A percentile compares a stretch with the other conserved stretches of the same genome.
phyloP scores from a whole-genome alignment of 2,797 vertebrate genomes.

The Jordanella pulchra region DNA sequence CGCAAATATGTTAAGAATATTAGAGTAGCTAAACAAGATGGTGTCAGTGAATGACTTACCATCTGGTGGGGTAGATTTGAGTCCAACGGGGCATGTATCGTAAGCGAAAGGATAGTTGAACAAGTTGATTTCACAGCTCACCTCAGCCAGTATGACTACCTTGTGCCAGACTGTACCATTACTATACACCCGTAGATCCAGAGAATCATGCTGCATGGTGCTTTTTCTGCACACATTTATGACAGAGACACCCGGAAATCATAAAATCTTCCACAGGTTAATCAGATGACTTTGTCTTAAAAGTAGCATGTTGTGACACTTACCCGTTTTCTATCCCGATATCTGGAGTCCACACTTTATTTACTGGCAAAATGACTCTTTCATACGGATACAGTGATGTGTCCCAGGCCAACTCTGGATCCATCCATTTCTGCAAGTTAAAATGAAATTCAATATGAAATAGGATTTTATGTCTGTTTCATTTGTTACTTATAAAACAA shows the following conservation, averaged over 20 bases:
- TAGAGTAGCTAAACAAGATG: background rate
- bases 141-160: constrained; percentile 54
- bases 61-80: constrained; percentile 60
- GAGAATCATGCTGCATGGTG: constrained; percentile 38
- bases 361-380: constrained; percentile 64
- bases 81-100: constrained; percentile 70
- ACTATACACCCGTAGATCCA: constrained; percentile 60
- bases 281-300: background rate
- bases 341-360: constrained; percentile 75
- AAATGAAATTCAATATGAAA: background rate
- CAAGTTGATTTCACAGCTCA: constrained; percentile 77
- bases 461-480: background rate
- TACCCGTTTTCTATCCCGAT: constrained; percentile 75
- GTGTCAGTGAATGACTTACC: constrained; percentile 47
- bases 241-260: background rate
- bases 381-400: constrained; percentile 42
- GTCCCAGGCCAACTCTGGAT: constrained; percentile 71
- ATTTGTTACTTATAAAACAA: background rate
- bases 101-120: constrained; percentile 76
- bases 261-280: background rate
- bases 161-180: constrained; percentile 65
- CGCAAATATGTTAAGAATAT: background rate
- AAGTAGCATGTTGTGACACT: constrained; percentile 12
- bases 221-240: constrained; percentile 55
- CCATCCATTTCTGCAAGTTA: constrained; percentile 63